Percentiles rank a stretch among this genome's conserved stretches.
phyloP scores from a whole-genome alignment of 2,888 invertebrate species.

The Drymonia ruficornis region DNA sequence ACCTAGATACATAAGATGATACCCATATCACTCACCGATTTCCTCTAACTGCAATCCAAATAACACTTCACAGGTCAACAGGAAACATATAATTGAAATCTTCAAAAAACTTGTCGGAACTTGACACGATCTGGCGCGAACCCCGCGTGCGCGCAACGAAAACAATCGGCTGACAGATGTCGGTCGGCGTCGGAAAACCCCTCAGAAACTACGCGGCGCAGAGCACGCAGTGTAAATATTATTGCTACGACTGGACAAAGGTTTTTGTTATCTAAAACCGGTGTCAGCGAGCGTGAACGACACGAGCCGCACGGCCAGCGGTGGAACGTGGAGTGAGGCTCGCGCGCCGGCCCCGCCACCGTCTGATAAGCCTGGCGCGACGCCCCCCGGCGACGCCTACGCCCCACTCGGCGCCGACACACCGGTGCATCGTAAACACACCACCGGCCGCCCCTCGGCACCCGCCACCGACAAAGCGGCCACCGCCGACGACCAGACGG shows the following conservation, averaged over 20 bases:
- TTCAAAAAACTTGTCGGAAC: constrained; percentile 74
- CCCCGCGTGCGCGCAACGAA: constrained; percentile 76
- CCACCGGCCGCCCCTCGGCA: constrained; percentile 74
- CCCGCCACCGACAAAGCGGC: constrained; percentile 53
- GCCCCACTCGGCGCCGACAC: constrained; percentile 78
- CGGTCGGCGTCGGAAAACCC: constrained; percentile 79
- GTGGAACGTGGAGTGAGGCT: constrained; percentile 79
- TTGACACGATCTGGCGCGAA: constrained; percentile 66
- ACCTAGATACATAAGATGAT: constrained; percentile 17
- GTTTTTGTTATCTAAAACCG: constrained; percentile 82
- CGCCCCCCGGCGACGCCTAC: constrained; percentile 84
- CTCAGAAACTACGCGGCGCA: constrained; percentile 73
- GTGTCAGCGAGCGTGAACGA: constrained; percentile 71
- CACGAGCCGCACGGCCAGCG: constrained; percentile 76
- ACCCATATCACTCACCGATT: constrained; percentile 63
- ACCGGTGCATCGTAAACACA: constrained; percentile 74
- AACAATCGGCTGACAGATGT: constrained; percentile 77
- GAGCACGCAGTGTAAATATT: constrained; percentile 78
- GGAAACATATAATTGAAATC: constrained; percentile 53
- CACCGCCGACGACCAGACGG: constrained; percentile 64
- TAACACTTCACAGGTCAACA: constrained; percentile 60
- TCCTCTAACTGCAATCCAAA: constrained; percentile 78
- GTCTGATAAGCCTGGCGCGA: constrained; percentile 84
- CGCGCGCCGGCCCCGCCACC: constrained; percentile 82
- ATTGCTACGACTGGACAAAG: constrained; percentile 82